Percentiles rank a stretch among this genome's conserved stretches.
phyloP scores from a whole-genome alignment of 2,113 vertebrate species.

The Camelus bactrianus region DNA sequence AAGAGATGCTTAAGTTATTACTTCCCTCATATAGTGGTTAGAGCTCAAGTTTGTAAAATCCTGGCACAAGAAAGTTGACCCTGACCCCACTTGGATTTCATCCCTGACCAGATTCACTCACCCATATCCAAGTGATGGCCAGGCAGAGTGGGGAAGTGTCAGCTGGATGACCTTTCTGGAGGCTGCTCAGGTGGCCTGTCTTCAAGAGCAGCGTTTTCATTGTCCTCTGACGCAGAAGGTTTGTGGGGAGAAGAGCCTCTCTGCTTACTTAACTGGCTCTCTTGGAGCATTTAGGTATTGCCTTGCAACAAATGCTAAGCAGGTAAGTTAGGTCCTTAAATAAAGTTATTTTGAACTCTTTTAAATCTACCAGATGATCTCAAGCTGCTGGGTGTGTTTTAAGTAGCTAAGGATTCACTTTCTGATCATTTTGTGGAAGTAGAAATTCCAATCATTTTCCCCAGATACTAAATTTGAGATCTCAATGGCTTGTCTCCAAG shows the following conservation, averaged over 20 bases:
- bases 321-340: not conserved
- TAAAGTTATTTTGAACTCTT: not conserved
- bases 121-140: not conserved
- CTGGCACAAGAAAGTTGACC: not conserved
- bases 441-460: not conserved
- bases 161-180: not conserved
- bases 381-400: not conserved
- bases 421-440: not conserved
- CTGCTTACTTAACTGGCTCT: too few relatives aligned
- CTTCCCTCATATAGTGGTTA: not conserved
- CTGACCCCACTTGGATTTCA: not conserved
- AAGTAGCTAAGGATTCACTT: conserved; percentile 8
- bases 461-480: not conserved
- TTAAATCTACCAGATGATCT: not conserved
- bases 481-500: not conserved
- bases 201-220: not conserved
- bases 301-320: not conserved
- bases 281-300: not conserved
- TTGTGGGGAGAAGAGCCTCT: not conserved
- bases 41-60: conserved; percentile 1
- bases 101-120: not conserved
- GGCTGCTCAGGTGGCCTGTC: not conserved
- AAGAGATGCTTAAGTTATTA: not conserved
- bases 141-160: not conserved
- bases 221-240: not conserved